phyloP scores from a whole-genome alignment of 2,113 vertebrate species.

The Eurypyga helias region DNA sequence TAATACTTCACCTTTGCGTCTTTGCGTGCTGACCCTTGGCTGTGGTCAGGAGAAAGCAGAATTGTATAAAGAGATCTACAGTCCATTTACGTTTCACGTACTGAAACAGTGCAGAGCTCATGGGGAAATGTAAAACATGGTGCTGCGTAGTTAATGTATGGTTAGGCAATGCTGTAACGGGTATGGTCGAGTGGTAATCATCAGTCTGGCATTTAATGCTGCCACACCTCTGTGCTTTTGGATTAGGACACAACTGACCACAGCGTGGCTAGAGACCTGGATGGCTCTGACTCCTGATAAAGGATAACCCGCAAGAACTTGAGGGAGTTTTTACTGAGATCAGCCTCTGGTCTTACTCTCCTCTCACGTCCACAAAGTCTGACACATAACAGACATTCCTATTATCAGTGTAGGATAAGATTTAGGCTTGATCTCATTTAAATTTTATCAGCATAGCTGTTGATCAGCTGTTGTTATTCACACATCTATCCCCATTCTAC shows the following conservation, averaged over 20 bases:
- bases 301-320: not conserved
- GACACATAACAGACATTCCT: constrained; percentile 22
- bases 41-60: not conserved
- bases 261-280: not conserved
- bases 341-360: not conserved
- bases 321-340: not conserved
- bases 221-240: not conserved
- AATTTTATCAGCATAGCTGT: constrained; percentile 57
- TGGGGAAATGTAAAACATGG: not conserved
- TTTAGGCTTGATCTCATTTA: constrained; percentile 59
- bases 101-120: not conserved
- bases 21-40: not conserved
- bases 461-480: constrained; percentile 63
- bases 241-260: not conserved
- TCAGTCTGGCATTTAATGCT: not conserved
- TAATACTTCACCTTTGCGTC: not conserved
- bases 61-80: not conserved
- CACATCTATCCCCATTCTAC: constrained; percentile 22
- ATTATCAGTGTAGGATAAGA: constrained; percentile 15
- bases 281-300: not conserved
- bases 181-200: not conserved
- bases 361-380: not conserved
- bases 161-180: not conserved
- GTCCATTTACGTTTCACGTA: not conserved
- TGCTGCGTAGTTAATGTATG: not conserved